phyloP scores from a whole-genome alignment of 2,797 vertebrate genomes.

The Sebastes aleutianus region DNA sequence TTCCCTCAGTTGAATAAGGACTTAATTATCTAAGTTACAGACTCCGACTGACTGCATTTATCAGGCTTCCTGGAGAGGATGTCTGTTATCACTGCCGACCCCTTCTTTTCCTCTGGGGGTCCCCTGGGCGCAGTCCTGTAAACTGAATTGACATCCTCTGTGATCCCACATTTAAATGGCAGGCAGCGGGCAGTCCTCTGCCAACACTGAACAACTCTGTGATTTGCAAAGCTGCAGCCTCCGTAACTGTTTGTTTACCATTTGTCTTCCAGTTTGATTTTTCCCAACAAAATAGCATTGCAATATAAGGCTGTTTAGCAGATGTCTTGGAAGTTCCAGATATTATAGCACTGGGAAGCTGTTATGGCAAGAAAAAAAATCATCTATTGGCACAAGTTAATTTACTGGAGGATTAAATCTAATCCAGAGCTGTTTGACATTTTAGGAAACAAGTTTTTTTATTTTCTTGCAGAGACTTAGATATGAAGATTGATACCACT shows the following conservation, averaged over 20 bases:
- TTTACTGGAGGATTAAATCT: background rate
- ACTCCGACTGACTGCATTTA: constrained; percentile 56
- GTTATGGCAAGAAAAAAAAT: background rate
- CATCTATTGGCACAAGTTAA: background rate
- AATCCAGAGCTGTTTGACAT: background rate
- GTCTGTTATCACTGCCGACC: constrained; percentile 52
- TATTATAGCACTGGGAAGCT: background rate
- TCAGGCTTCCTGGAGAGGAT: constrained; percentile 56
- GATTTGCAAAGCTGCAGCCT: constrained; percentile 9
- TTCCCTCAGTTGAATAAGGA: constrained; percentile 46
- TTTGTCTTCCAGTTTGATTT: constrained; percentile 11
- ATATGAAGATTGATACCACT: background rate
- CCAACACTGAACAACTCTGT: constrained; percentile 6
- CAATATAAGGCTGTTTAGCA: background rate
- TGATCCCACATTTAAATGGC: constrained; percentile 49
- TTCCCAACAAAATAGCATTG: background rate
- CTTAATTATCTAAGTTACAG: constrained; percentile 67
- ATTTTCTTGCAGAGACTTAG: background rate
- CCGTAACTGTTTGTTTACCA: background rate
- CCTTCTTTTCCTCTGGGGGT: constrained; percentile 35
- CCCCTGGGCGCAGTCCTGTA: constrained; percentile 37
- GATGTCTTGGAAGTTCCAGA: background rate
- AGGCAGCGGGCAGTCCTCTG: constrained; percentile 8
- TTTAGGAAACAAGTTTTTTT: background rate
- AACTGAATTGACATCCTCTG: constrained; percentile 41